These are phyloP conservation scores for Drosophila miranda DNA, from an alignment of 1,140 invertebrate genomes.

Conservation along the genomic window DNA sequence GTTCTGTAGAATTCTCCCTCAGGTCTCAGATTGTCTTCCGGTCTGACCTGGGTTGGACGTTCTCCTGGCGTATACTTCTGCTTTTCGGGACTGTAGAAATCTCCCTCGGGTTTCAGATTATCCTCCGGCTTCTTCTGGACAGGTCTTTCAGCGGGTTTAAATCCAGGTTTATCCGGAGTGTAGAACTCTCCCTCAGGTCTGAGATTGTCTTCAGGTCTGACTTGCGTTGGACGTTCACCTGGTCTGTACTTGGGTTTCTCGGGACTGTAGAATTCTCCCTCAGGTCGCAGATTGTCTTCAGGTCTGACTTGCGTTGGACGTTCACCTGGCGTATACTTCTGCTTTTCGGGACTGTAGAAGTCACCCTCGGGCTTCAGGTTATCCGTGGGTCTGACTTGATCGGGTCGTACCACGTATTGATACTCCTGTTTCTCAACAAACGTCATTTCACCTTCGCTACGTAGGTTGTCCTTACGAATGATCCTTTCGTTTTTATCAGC, in stretches of 20 bases:
- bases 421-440: slow-evolving; percentile 64
- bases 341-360: too few relatives aligned
- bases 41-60: slow-evolving; percentile 72
- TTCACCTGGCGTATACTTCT: too few relatives aligned
- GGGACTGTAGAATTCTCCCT: too few relatives aligned
- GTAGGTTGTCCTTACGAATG: slow-evolving; percentile 86
- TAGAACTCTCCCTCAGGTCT: slow-evolving; percentile 71
- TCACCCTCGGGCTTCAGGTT: slow-evolving; percentile 87
- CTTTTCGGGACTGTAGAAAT: too few relatives aligned
- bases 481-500: slow-evolving; percentile 83
- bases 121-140: too few relatives aligned
- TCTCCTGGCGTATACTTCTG: too few relatives aligned
- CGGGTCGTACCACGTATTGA: slow-evolving; percentile 82
- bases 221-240: slow-evolving; percentile 81
- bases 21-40: slow-evolving; percentile 81
- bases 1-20: slow-evolving; percentile 84
- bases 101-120: too few relatives aligned
- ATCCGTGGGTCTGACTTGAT: slow-evolving; percentile 81
- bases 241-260: too few relatives aligned
- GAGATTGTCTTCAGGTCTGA: slow-evolving; percentile 64
- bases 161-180: too few relatives aligned
- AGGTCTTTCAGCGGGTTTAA: too few relatives aligned
- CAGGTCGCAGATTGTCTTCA: too few relatives aligned
- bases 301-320: too few relatives aligned
- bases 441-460: slow-evolving; percentile 84